Evolutionary conservation across 2,888 invertebrate species (phyloP), one percentile per base, ranked within the genome.

Genomic region (Eilema depressum): DNA sequence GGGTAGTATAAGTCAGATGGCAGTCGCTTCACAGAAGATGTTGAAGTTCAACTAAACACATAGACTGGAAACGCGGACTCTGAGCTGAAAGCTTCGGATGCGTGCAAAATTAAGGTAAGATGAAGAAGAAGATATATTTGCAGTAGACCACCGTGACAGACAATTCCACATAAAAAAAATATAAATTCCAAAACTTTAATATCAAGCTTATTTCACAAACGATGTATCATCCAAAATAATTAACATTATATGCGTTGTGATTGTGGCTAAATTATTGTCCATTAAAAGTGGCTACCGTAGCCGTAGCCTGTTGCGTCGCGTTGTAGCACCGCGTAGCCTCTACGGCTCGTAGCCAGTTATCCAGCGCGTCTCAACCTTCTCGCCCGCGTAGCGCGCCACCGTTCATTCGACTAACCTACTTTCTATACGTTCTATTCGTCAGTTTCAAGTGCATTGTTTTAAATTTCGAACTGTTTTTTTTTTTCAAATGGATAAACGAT

Each of bases 311-410:
- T 93, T 93, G 93, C 92, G 91, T 85, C 88, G 89, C 86, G 64
- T 78, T 81, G 85, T 87, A 86, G 87, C 85, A 72, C 75, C 83
- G 88, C 86, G 87, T 88, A 86, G 78, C 80, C 72, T 80, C 88
- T 85, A 86, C 87, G 83, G 75, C 71, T 83, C 89, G 92, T 91
- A 92, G 94, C 88, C 93, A 94, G 94, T 94, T 88, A 88, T 89
- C 88, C 87, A 86, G 86, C 88, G 90, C 85, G 88, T 83, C 86
- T 86, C 92, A 89, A 81, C 81, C 92, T 88, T 91, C 86, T 88
- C 92, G 89, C 92, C 85, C 93, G 94, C 90, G 87, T 86, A 82
- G 73, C 87, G 86, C 85, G 83, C 82, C 80, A 75, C 76, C 85
- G 85, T 85, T 85, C 78, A 77, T 75, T 79, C 77, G 78, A 79